Base-by-base conservation (phyloP, 2,797 vertebrate genomes). In the Dendrocincla tyrannina region DNA sequence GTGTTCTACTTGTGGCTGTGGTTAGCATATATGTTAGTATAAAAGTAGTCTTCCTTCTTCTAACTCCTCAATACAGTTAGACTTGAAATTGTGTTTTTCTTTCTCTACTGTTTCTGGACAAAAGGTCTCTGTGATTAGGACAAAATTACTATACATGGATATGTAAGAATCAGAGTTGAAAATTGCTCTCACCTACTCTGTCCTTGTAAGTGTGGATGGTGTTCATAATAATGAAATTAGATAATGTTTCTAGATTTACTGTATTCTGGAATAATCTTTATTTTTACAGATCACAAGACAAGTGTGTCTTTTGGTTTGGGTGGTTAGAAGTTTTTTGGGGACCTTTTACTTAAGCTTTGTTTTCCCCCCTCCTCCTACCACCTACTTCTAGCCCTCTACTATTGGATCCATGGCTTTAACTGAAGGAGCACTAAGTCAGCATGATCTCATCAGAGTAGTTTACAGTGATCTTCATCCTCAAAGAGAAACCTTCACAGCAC, bases 401-500 rank as follows among this genome's bases (percentile, higher is more conserved):
- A 98, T 99, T 96, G 99, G 99, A 83, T 99, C 99, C 88, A 99
- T 99, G 99, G 99, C 99, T 88, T 97, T 99, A 98, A 99, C 99
- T 9, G 99, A 99, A 97, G 99, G 99, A 85, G 99, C 99, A 6
- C 98, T 99, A 23, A 99, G 99, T 98, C 99, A 99, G 78, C 99
- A 99, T 81, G 99, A 99, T 97, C 98, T 99, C 96, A 99, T 99
- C 98, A 97, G 98, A 95, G 99, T 99, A 96, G 99, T 99, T 96
- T 99, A 99, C 98, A 99, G 99, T 55, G 99, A 99, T 94, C 98
- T 99, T 95, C 99, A 99, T 97, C 99, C 99, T 91, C 99, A 99
- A 96, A 98, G 99, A 97, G 99, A 99, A 98, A 99, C 99, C 62
- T 99, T 99, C 97, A 99, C 99, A 35, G 99, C 99, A 44, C 99